Evolutionary conservation across 2,888 invertebrate species (phyloP).

Genomic region (Ganaspis brasiliensis): DNA sequence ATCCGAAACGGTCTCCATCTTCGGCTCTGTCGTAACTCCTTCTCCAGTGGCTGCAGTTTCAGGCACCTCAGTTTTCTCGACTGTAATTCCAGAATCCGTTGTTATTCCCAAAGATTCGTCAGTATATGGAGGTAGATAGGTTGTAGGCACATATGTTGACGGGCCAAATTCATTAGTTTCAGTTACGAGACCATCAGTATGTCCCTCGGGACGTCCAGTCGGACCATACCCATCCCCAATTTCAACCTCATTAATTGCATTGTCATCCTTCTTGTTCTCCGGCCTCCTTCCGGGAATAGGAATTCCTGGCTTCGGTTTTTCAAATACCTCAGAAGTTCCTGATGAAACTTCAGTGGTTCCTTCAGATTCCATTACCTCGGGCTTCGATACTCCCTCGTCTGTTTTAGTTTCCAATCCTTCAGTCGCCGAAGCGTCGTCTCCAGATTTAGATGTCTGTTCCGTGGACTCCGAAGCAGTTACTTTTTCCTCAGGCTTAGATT

Average conservation of each 20-base stretch:
- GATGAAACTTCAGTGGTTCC: conserved; percentile 64
- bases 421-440: conserved; percentile 38
- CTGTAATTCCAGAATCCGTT: conserved; percentile 18
- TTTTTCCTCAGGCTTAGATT: no score
- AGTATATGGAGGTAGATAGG: conserved; percentile 63
- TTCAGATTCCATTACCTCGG: conserved; percentile 49
- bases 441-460: conserved; percentile 40
- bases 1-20: conserved; percentile 49
- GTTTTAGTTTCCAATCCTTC: conserved; percentile 46
- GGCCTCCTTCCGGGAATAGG: conserved; percentile 68
- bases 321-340: no score
- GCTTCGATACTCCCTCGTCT: conserved; percentile 42
- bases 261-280: conserved; percentile 74
- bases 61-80: not conserved
- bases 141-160: conserved; percentile 57
- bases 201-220: conserved; percentile 60
- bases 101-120: conserved; percentile 40
- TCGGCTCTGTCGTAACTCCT: not conserved
- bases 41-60: not conserved
- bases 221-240: conserved; percentile 66
- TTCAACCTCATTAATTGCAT: conserved; percentile 64
- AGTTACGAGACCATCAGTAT: conserved; percentile 64
- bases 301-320: no score
- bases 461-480: no score
- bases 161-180: conserved; percentile 63